These are phyloP conservation scores for Perca fluviatilis DNA, from an alignment of 2,113 vertebrate species.

Conservation along the genomic window DNA sequence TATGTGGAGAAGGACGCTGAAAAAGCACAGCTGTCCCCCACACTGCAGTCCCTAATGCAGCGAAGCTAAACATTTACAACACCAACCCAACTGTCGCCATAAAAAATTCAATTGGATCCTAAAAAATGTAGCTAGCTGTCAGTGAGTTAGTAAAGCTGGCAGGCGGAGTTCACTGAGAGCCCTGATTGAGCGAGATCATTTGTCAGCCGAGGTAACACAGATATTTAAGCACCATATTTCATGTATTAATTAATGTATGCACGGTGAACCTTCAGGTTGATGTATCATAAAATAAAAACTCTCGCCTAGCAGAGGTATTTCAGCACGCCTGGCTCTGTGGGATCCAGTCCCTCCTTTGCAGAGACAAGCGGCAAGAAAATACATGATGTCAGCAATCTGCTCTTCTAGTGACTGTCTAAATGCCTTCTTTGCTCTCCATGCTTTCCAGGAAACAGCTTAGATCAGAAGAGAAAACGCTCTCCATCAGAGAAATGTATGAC, in stretches of 20 bases:
- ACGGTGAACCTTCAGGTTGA: constrained; percentile 34
- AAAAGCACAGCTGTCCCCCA: constrained; percentile 1
- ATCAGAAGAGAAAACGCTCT: constrained; percentile 34
- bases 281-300: constrained; percentile 36
- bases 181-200: constrained; percentile 29
- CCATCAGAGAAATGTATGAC: constrained; percentile 45
- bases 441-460: constrained; percentile 23
- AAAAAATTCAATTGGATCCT: constrained; percentile 44
- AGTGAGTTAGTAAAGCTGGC: constrained; percentile 40
- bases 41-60: constrained; percentile 12
- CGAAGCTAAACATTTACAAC: constrained; percentile 52
- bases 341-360: constrained; percentile 18
- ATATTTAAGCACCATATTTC: constrained; percentile 34
- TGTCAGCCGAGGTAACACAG: constrained; percentile 33
- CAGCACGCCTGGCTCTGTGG: constrained; percentile 1
- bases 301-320: background rate
- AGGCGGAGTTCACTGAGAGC: constrained; percentile 13
- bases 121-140: constrained; percentile 36
- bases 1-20: background rate
- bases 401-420: constrained; percentile 29
- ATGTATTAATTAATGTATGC: constrained; percentile 46
- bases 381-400: constrained; percentile 43
- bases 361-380: constrained; percentile 14
- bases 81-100: background rate
- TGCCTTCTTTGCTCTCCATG: background rate